Base-by-base conservation (phyloP, 1,140 invertebrate species). In the Eumeta japonica region DNA sequence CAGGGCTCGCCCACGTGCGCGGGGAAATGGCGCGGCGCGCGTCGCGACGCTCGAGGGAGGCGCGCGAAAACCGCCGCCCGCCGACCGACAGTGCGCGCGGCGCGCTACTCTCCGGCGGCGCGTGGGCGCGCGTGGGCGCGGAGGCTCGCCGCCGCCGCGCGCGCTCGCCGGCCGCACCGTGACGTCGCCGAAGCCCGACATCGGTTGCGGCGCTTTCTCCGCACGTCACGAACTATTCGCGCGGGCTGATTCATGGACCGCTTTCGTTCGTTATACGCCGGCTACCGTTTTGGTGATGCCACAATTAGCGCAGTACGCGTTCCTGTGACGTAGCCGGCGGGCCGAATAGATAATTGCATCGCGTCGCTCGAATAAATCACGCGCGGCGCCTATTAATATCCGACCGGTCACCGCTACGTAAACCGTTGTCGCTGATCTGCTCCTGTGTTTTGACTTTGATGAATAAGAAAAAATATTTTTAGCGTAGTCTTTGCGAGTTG, bases 11-110 rank as follows among this genome's bases (percentile, higher is more conserved):
- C 67, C 65, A 73, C 67, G 62, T 73, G 67, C 67, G 67, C 65
- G 62, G 51, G 62, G 59, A 68, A 70, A 66, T 70, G 65, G 67
- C 67, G 67, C 65, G 63, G 59, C 65, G 63, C 59, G 59, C 65
- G 63, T 59, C 62, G 58, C 60, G 63, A 56, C 63, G 62, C 32
- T 45, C 44, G 62, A 59, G 58, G 59, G 54, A 64, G 54, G 58
- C 62, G 64, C 63, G 62, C 54, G 63, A 64, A 68, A 68, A 68
- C 55, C 58, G 54, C 55, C 54, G 64, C 43, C 41, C 50, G 56
- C 61, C 51, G 60, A 47, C 58, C 54, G 54, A 62, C 60, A 61
- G 56, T 61, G 62, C 55, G 50, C 36, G 41, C 52, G 45, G 42
- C 45, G 43, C 7, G 39, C 31, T 37, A 51, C 43, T 48, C 37